Percentiles rank a stretch among this genome's conserved stretches.
Conservation (phyloP, 2,888 invertebrate genomes). For the Acrobasis repandana region DNA sequence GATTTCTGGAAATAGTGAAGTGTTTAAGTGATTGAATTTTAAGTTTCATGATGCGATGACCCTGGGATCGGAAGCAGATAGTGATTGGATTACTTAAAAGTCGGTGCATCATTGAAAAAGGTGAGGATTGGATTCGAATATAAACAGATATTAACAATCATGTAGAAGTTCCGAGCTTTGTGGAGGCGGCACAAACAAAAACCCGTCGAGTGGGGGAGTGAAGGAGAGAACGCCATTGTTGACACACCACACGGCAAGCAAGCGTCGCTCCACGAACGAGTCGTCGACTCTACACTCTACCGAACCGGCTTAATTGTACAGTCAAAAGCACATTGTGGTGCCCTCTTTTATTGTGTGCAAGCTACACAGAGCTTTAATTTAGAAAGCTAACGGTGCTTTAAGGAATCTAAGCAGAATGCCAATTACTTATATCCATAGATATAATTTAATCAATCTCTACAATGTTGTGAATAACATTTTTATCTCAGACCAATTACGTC, state of each 20-base stretch:
- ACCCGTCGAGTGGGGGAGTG: slow-evolving; percentile 62
- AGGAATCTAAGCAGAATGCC: neutral
- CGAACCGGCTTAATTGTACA: slow-evolving; percentile 45
- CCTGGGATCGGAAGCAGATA: slow-evolving; percentile 48
- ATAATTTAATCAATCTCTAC: neutral
- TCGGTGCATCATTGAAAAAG: slow-evolving; percentile 51
- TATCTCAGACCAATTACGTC: neutral
- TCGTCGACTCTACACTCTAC: slow-evolving; percentile 38
- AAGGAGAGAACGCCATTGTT: slow-evolving; percentile 74
- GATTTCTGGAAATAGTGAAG: slow-evolving; percentile 47
- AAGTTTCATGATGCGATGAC: slow-evolving; percentile 48
- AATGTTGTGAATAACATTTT: neutral
- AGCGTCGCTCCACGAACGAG: slow-evolving; percentile 48
- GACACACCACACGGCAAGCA: slow-evolving; percentile 66
- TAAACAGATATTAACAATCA: slow-evolving; percentile 39
- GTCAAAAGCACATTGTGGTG: slow-evolving; percentile 47
- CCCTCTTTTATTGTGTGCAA: slow-evolving; percentile 39
- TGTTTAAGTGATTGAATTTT: slow-evolving; percentile 46
- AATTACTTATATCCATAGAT: neutral
- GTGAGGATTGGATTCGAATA: slow-evolving; percentile 52
- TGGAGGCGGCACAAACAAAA: slow-evolving; percentile 65
- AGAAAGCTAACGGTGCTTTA: slow-evolving; percentile 11
- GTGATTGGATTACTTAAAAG: slow-evolving; percentile 62
- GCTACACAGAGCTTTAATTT: slow-evolving; percentile 31
- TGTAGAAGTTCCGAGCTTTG: slow-evolving; percentile 44